A percentile compares a stretch with the other conserved stretches of the same genome.
Evolutionary conservation across 2,888 invertebrate species (phyloP).

Genomic region (Parochlus steinenii): DNA sequence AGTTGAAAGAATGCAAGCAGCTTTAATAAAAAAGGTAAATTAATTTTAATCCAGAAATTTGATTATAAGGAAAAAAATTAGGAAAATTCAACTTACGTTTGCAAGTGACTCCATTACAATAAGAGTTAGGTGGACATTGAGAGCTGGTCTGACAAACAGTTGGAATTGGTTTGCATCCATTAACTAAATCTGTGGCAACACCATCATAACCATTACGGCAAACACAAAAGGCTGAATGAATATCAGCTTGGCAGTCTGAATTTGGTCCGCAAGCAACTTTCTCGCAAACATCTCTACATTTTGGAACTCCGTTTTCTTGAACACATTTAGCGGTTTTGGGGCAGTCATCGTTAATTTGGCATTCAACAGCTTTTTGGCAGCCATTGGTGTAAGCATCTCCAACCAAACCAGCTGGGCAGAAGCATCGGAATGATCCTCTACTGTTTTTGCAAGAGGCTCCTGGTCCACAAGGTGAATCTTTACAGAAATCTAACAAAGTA

Average conservation of each 20-base stretch:
- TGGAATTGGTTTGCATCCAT: conserved; percentile 61
- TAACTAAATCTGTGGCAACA: conserved; percentile 46
- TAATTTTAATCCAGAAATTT: not conserved
- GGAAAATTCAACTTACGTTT: conserved; percentile 52
- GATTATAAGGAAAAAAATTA: not conserved
- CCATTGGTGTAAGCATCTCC: conserved; percentile 77
- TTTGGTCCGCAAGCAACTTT: conserved; percentile 63
- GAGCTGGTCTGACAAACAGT: conserved; percentile 49
- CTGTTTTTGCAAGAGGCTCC: conserved; percentile 67
- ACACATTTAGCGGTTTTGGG: conserved; percentile 64
- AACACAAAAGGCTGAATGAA: conserved; percentile 61
- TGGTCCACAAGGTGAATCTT: conserved; percentile 59
- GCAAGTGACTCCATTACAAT: conserved; percentile 65
- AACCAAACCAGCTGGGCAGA: conserved; percentile 59
- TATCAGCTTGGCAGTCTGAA: conserved; percentile 60
- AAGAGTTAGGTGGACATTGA: conserved; percentile 63
- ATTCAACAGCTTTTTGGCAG: conserved; percentile 67
- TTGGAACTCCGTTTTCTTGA: conserved; percentile 49
- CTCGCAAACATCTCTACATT: conserved; percentile 73
- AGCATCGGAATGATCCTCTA: conserved; percentile 62
- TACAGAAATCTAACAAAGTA: conserved; percentile 59
- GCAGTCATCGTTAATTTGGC: conserved; percentile 61
- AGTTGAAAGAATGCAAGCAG: conserved; percentile 57
- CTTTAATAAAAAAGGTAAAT: conserved; percentile 34
- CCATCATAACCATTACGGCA: conserved; percentile 67